Evolutionary conservation across 2,888 invertebrate genomes (phyloP), one percentile per base, ranked within the genome.

Genomic region (Zootermopsis nevadensis): DNA sequence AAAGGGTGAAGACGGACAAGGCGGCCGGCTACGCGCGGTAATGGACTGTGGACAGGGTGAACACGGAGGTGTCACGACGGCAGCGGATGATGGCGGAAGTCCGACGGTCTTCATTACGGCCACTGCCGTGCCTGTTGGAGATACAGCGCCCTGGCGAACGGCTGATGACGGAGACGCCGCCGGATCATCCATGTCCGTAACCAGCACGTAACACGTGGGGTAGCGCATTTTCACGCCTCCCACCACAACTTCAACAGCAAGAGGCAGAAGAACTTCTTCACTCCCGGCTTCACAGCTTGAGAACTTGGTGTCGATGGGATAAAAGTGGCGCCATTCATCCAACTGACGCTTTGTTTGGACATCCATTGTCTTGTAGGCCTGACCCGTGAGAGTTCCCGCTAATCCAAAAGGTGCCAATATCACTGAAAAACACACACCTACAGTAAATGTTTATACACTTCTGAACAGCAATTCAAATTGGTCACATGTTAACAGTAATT

Each of bases 371-470:
- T 92, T 91, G 90, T 94, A 95, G 85, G 93, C 93, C 88, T 95
- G 94, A 0, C 98, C 98, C 77, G 98, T 98, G 89, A 99, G 91
- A 82, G 95, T 95, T 72, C 98, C 99, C 86, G 97, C 95, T 89
- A 99, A 92, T 22, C 99, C 99, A 90, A 97, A 98, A 55, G 99
- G 99, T 38, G 98, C 98, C 88, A 99, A 91, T 89, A 99, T 97
- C 87, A 99, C 99, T 95, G 93, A 2, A 90, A 90, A 85, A 85
- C 83, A 69, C 22, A 22, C 19, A 53, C 12, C 2, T 6, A 60
- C n/a, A 15, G 48, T 48, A 48, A 48, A 48, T 48, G 4, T 19
- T 48, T 19, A 15, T 12, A 48, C 48, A 48, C 48, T 48, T 19
- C 48, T 48, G 3, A 1, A 3, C 19, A 19, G 0, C 8, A 42